Conservation (phyloP, 1,140 invertebrate species). For the Drosophila ohnishii region DNA sequence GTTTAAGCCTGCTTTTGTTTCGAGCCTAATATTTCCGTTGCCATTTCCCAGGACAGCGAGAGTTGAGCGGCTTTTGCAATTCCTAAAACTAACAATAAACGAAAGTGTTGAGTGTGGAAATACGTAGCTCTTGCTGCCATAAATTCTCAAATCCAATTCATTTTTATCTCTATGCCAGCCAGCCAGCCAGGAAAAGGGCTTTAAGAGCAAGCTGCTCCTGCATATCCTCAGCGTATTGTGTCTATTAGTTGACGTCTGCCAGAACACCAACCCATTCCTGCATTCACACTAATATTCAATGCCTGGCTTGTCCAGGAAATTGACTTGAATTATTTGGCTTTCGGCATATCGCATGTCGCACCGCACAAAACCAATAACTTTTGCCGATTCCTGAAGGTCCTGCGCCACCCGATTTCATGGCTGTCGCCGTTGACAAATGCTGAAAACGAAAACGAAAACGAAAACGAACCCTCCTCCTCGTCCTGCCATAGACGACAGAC, state of each 20-base stretch:
- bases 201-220: not conserved
- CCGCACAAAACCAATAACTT: slow-evolving; percentile 48
- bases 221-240: not conserved
- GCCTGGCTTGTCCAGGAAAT: slow-evolving; percentile 46
- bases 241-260: slow-evolving; percentile 18
- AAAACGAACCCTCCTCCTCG: not conserved
- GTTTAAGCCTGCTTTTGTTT: slow-evolving; percentile 11
- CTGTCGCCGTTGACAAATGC: slow-evolving; percentile 40
- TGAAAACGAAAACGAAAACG: slow-evolving; percentile 21
- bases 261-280: not conserved
- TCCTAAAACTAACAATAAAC: not conserved
- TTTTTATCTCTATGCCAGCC: not conserved
- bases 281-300: slow-evolving; percentile 11
- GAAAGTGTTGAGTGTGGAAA: not conserved
- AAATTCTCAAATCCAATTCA: not conserved
- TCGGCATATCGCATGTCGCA: slow-evolving; percentile 45
- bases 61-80: not conserved
- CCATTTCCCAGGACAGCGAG: not conserved
- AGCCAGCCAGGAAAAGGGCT: not conserved
- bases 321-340: slow-evolving; percentile 59
- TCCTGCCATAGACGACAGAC: not conserved
- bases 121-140: not conserved
- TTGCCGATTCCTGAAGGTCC: slow-evolving; percentile 19
- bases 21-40: slow-evolving; percentile 15
- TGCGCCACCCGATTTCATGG: slow-evolving; percentile 20